Evolutionary conservation across 2,888 invertebrate species (phyloP).

Genomic region (Phania funesta): DNA sequence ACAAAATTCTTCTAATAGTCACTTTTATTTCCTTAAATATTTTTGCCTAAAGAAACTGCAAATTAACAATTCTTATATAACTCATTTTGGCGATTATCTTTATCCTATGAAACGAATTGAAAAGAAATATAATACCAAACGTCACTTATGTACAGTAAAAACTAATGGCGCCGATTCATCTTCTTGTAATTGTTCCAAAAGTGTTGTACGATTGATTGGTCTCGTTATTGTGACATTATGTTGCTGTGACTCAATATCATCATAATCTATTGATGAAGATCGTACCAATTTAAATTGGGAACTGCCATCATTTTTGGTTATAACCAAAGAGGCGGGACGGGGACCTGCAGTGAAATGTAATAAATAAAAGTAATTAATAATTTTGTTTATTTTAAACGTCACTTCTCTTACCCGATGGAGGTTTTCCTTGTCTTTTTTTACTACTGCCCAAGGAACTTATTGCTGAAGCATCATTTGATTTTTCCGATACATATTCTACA

Average conservation of each 20-base stretch:
- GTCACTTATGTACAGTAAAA: slow-evolving; percentile 77
- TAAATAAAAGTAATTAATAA: neutral
- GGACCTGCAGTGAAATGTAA: slow-evolving; percentile 72
- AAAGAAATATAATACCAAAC: slow-evolving; percentile 15
- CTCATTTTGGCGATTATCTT: no score
- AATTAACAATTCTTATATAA: no score
- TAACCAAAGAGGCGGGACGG: slow-evolving; percentile 79
- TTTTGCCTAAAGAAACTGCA: no score
- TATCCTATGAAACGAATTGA: neutral
- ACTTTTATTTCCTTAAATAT: no score
- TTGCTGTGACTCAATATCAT: slow-evolving; percentile 78
- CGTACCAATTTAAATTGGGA: slow-evolving; percentile 79
- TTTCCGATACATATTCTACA: slow-evolving; percentile 78
- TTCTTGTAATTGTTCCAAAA: slow-evolving; percentile 75
- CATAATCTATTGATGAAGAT: slow-evolving; percentile 80
- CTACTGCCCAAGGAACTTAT: slow-evolving; percentile 20
- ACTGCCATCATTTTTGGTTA: slow-evolving; percentile 77
- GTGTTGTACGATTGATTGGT: slow-evolving; percentile 64
- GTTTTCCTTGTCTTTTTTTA: slow-evolving; percentile 71
- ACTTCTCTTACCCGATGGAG: slow-evolving; percentile 73
- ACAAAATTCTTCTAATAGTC: no score
- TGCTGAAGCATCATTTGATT: slow-evolving; percentile 60
- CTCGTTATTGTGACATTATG: slow-evolving; percentile 70
- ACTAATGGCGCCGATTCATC: slow-evolving; percentile 79
- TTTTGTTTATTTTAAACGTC: neutral